phyloP scores from a whole-genome alignment of 1,140 invertebrate genomes.

The Helicoverpa armigera region DNA sequence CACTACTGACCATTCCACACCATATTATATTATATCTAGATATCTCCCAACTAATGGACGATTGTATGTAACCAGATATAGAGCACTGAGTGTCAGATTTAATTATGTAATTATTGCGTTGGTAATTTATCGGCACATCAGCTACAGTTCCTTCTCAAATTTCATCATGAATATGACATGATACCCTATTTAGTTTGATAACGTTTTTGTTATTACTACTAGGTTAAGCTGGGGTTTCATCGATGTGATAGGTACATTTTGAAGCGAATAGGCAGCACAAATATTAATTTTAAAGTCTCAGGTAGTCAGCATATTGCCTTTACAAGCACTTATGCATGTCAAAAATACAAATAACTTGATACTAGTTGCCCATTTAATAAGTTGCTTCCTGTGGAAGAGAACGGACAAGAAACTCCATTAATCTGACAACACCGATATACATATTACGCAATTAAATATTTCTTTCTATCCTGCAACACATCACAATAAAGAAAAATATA shows the following conservation, averaged over 20 bases:
- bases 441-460: too few species aligned
- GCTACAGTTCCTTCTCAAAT: background rate
- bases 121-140: constrained; percentile 8
- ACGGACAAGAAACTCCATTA: too few species aligned
- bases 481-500: too few species aligned
- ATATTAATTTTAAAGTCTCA: too few species aligned
- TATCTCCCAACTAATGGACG: background rate
- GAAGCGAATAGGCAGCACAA: too few species aligned
- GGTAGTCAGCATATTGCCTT: too few species aligned
- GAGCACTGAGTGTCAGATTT: background rate
- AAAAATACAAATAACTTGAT: too few species aligned
- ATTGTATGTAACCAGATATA: constrained; percentile 13
- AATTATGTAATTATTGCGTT: constrained; percentile 26
- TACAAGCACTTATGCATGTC: too few species aligned
- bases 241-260: too few species aligned
- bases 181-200: background rate
- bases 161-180: background rate
- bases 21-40: background rate
- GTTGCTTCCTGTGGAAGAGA: too few species aligned
- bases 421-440: too few species aligned
- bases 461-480: background rate
- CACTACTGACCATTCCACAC: background rate
- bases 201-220: background rate
- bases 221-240: background rate
- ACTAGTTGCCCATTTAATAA: too few species aligned